Percentiles rank a stretch among this genome's conserved stretches.
Evolutionary conservation across 2,797 vertebrate species (phyloP).

Genomic region (Lacerta agilis): DNA sequence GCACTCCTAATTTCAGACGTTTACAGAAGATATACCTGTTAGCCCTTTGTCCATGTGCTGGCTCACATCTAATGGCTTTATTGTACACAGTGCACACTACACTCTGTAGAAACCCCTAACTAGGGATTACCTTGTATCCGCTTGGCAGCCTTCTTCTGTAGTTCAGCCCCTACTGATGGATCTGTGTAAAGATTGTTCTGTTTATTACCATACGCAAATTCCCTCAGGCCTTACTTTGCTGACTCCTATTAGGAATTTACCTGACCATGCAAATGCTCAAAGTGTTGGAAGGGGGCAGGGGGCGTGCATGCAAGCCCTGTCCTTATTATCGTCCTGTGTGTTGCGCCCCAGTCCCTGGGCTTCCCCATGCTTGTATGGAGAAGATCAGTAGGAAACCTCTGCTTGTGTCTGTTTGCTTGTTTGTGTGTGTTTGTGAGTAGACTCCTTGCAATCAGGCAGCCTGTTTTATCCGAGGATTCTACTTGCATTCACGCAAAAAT

Average conservation of each 20-base stretch:
- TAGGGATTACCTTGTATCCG: not conserved
- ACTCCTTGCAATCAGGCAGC: too few relatives aligned
- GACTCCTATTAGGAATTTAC: not conserved
- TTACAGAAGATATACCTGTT: not conserved
- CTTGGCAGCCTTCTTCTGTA: not conserved
- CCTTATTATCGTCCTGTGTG: too few relatives aligned
- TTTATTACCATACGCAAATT: not conserved
- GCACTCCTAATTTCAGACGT: not conserved
- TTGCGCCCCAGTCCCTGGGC: too few relatives aligned
- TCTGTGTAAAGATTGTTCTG: not conserved
- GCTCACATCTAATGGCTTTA: not conserved
- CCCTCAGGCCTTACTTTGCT: not conserved
- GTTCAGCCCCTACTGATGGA: not conserved
- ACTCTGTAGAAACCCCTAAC: not conserved
- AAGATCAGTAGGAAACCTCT: too few relatives aligned
- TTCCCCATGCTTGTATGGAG: too few relatives aligned
- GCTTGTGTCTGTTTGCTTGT: too few relatives aligned
- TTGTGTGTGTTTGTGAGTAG: too few relatives aligned
- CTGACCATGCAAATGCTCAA: too few relatives aligned
- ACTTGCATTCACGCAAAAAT: too few relatives aligned
- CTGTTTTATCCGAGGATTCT: too few relatives aligned
- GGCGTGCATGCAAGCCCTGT: too few relatives aligned
- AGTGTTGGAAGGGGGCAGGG: too few relatives aligned
- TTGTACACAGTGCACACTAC: not conserved
- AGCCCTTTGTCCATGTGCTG: not conserved